These are phyloP conservation scores for Druon quercuslanigerum DNA, from an alignment of 1,140 invertebrate species.

Conservation along the genomic window DNA sequence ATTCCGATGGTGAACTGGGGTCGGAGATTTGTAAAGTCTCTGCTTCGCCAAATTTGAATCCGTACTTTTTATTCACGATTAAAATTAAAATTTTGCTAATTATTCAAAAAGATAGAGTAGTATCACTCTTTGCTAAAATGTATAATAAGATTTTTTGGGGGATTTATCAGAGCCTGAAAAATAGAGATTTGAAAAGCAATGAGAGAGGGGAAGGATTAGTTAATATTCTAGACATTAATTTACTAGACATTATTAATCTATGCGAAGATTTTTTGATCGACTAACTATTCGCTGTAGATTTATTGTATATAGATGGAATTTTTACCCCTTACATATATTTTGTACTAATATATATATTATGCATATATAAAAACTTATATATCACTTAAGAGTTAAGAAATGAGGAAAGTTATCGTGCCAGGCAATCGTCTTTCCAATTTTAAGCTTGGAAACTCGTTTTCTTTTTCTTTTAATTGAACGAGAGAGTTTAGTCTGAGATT, in stretches of 20 bases:
- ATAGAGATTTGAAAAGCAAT: too few relatives aligned
- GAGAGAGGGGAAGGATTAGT: too few relatives aligned
- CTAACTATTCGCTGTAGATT: conserved; percentile 12
- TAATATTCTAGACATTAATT: too few relatives aligned
- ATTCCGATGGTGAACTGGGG: background rate
- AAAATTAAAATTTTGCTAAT: too few relatives aligned
- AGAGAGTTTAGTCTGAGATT: conserved; percentile 19
- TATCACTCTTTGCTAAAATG: too few relatives aligned
- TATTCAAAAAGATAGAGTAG: too few relatives aligned
- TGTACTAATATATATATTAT: conserved; percentile 49
- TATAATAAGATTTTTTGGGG: too few relatives aligned
- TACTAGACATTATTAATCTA: background rate
- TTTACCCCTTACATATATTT: conserved; percentile 37
- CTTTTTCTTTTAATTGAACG: background rate
- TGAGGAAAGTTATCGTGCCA: background rate
- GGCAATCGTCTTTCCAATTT: conserved; percentile 1
- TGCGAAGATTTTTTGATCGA: conserved; percentile 35
- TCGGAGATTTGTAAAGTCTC: background rate
- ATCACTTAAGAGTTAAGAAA: conserved; percentile 11
- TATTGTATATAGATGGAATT: conserved; percentile 8
- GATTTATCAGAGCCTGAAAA: too few relatives aligned
- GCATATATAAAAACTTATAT: background rate
- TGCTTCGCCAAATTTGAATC: background rate
- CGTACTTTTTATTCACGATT: background rate
- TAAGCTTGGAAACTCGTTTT: conserved; percentile 11